phyloP scores from a whole-genome alignment of 2,888 invertebrate species.

The Drosophila anomelani region DNA sequence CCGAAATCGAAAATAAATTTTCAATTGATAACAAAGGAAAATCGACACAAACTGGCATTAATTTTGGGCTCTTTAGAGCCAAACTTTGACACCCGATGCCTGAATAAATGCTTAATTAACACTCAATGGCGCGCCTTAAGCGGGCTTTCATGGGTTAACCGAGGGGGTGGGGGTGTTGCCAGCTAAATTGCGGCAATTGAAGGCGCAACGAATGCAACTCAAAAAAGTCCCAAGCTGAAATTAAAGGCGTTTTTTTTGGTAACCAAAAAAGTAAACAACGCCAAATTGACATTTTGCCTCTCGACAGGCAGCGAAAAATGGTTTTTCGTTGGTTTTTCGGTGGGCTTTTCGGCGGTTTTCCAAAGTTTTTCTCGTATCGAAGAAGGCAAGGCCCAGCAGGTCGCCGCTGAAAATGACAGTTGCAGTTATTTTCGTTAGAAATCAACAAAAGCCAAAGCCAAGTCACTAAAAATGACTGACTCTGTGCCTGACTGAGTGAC shows the following conservation, averaged over 20 bases:
- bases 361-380: conserved; percentile 16
- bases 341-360: conserved; percentile 4
- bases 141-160: conserved; percentile 19
- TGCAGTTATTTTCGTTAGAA: conserved; percentile 71
- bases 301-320: conserved; percentile 58
- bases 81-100: conserved; percentile 76
- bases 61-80: conserved; percentile 74
- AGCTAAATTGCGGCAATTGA: conserved; percentile 73
- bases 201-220: conserved; percentile 79
- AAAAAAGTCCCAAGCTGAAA: conserved; percentile 57
- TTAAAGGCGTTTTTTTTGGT: conserved; percentile 57
- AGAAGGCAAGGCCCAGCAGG: conserved; percentile 76
- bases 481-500: conserved; percentile 59
- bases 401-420: conserved; percentile 78
- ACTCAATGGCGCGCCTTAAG: conserved; percentile 75
- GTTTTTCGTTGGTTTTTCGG: conserved; percentile 7
- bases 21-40: conserved; percentile 75
- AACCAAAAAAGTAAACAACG: conserved; percentile 73
- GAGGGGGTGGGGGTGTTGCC: conserved; percentile 23
- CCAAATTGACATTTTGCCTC: conserved; percentile 77
- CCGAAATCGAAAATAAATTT: conserved; percentile 46
- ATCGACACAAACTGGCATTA: conserved; percentile 71
- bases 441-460: conserved; percentile 56
- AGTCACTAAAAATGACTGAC: conserved; percentile 65
- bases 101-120: conserved; percentile 81